Percentiles rank a stretch among this genome's conserved stretches.
Conservation (phyloP, 2,888 invertebrate species). For the Pogonocherus hispidulus region DNA sequence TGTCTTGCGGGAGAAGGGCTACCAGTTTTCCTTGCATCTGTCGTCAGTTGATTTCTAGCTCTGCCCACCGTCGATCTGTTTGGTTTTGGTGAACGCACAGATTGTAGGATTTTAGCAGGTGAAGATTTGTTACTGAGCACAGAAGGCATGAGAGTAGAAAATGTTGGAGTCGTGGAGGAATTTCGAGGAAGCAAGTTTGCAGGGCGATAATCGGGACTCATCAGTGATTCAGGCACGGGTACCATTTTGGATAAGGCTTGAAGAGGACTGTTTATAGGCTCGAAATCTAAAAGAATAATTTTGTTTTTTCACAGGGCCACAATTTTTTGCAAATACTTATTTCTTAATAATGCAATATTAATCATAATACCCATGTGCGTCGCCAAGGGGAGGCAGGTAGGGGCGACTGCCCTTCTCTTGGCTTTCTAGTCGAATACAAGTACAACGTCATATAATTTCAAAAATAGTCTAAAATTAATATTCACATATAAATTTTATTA, state of each 20-base stretch:
- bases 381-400: no score
- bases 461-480: no score
- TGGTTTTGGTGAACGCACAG: constrained; percentile 56
- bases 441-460: no score
- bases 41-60: constrained; percentile 39
- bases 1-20: constrained; percentile 50
- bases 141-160: neutral
- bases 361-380: no score
- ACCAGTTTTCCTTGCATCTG: constrained; percentile 47
- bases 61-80: constrained; percentile 34
- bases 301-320: no score
- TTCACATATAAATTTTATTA: no score
- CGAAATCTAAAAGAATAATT: constrained; percentile 60
- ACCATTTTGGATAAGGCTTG: constrained; percentile 89
- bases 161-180: constrained; percentile 16
- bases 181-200: constrained; percentile 54
- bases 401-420: no score
- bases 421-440: no score
- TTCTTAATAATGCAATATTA: no score
- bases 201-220: constrained; percentile 84
- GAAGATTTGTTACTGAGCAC: constrained; percentile 16
- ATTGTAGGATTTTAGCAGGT: constrained; percentile 36
- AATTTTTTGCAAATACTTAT: no score
- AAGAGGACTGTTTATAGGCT: constrained; percentile 73
- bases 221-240: constrained; percentile 88